Percentiles rank a stretch among this genome's conserved stretches.
phyloP scores from a whole-genome alignment of 2,113 vertebrate species.

The Ceuthmochares aereus region DNA sequence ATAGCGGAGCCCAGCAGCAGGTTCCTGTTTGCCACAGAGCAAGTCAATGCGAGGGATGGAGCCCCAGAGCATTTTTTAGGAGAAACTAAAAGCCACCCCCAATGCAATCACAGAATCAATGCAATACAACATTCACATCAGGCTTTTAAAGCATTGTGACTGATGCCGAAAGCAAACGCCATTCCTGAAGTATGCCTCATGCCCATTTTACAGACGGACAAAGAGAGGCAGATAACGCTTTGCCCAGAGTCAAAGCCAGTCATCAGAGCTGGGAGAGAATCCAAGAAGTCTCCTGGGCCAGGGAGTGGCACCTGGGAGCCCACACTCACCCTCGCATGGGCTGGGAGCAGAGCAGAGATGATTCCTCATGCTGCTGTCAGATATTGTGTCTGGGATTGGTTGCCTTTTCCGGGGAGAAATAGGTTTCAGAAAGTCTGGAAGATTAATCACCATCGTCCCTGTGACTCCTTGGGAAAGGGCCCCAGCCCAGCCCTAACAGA shows the following conservation, averaged over 20 bases:
- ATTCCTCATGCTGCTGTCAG: conserved; percentile 10
- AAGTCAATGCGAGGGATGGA: rapidly evolving
- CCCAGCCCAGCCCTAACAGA: neutral
- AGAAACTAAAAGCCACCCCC: neutral
- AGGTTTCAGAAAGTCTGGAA: neutral
- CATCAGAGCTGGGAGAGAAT: neutral
- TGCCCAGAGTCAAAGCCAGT: neutral
- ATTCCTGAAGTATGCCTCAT: neutral
- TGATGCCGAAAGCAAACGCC: neutral
- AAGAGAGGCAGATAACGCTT: neutral
- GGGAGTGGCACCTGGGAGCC: neutral
- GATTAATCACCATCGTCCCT: neutral
- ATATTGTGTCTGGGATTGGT: neutral
- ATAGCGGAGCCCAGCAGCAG: neutral
- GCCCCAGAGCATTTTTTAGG: no score
- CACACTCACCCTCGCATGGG: neutral
- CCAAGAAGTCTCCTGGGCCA: neutral
- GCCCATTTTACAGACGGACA: neutral
- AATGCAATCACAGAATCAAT: rapidly evolving
- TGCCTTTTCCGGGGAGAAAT: neutral
- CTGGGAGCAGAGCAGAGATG: neutral
- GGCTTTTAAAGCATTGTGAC: neutral
- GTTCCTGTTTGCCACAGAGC: neutral
- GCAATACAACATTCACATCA: rapidly evolving
- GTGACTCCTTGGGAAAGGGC: neutral